Evolutionary conservation across 30 jellyfish, hydroid and myxozoan species (phyloP).

Genomic region (Aurelia aurita): DNA sequence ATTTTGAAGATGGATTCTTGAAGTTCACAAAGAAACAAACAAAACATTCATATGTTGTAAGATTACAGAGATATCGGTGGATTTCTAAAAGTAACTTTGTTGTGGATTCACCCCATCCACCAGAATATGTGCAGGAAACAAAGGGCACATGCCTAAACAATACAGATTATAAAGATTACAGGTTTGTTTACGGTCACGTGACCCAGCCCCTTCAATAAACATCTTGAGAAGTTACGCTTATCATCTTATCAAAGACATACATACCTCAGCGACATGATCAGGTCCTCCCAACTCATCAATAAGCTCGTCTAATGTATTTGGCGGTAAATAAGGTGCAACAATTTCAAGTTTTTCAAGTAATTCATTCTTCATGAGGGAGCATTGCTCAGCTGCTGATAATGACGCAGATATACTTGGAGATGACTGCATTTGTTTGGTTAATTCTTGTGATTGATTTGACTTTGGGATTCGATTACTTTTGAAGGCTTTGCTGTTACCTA

Average conservation of each 20-base stretch:
- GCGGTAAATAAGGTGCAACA: conserved; percentile 88
- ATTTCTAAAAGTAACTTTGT: too few species aligned
- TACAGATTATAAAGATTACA: too few species aligned
- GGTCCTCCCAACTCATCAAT: conserved; percentile 99
- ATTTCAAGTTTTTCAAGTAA: conserved; percentile 82
- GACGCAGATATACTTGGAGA: conserved; percentile 25
- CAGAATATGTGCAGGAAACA: too few species aligned
- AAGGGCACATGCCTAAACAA: too few species aligned
- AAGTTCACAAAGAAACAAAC: too few species aligned
- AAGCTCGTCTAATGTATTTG: conserved; percentile 94
- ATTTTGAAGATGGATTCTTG: too few species aligned
- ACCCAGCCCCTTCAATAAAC: too few species aligned
- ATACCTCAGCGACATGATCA: conserved; percentile 95
- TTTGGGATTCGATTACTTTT: conserved; percentile 66
- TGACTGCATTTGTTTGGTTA: conserved; percentile 53
- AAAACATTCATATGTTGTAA: too few species aligned
- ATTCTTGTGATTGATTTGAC: conserved; percentile 41
- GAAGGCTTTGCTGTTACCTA: conserved; percentile 58
- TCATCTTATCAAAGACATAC: neutral
- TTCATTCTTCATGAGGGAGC: conserved; percentile 80
- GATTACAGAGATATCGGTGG: too few species aligned
- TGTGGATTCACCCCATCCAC: too few species aligned
- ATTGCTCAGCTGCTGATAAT: conserved; percentile 58
- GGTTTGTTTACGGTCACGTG: too few species aligned
- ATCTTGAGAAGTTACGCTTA: neutral